phyloP scores from a whole-genome alignment of 2,888 invertebrate genomes.

The Nephrotoma appendiculata region DNA sequence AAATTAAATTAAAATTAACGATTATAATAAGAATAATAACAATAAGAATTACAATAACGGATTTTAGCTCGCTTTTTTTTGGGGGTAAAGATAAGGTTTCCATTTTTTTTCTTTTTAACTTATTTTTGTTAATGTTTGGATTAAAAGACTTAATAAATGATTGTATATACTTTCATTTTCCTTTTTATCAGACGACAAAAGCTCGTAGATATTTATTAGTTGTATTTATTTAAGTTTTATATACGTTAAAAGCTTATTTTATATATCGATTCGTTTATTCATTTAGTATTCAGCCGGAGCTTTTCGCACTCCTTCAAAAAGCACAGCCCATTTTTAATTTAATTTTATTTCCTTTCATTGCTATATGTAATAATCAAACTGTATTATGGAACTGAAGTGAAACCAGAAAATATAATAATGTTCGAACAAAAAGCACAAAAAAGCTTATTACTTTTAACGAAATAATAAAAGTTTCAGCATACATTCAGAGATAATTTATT shows the following conservation, averaged over 20 bases:
- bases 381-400: neutral
- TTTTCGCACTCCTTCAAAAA: neutral
- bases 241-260: neutral
- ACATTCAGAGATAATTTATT: neutral
- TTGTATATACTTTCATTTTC: neutral
- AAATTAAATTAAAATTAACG: neutral
- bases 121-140: neutral
- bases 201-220: neutral
- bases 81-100: neutral
- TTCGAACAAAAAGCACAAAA: neutral
- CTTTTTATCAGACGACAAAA: neutral
- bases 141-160: neutral
- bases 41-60: neutral
- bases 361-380: neutral
- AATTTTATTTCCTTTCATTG: neutral
- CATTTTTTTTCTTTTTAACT: neutral
- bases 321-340: neutral
- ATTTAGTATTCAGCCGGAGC: neutral
- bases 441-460: neutral
- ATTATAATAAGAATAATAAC: neutral
- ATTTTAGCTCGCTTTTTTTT: neutral
- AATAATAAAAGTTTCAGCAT: neutral
- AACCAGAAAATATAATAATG: neutral
- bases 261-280: neutral
- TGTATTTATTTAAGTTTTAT: neutral